phyloP scores from a whole-genome alignment of 2,113 vertebrate genomes.

The Gopherus flavomarginatus region DNA sequence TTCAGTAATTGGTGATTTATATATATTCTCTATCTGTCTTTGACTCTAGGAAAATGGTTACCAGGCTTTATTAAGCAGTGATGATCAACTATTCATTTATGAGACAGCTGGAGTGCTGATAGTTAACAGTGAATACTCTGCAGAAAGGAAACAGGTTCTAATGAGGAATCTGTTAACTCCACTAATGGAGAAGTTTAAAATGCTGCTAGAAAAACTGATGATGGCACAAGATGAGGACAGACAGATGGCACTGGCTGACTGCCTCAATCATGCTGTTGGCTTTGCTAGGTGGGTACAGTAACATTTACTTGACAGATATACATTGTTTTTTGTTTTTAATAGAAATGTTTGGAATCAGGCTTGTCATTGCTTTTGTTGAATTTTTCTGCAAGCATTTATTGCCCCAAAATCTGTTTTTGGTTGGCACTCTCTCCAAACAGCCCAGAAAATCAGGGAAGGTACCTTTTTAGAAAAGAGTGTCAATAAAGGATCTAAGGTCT shows the following conservation, averaged over 20 bases:
- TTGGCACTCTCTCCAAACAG: not conserved
- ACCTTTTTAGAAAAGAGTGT: not conserved
- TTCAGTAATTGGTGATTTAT: not conserved
- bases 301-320: not conserved
- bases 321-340: not conserved
- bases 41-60: slow-evolving; percentile 92
- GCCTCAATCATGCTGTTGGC: slow-evolving; percentile 95
- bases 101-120: slow-evolving; percentile 96
- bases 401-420: not conserved
- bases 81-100: slow-evolving; percentile 98
- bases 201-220: slow-evolving; percentile 90
- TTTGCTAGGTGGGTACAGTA: slow-evolving; percentile 90
- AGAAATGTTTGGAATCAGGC: not conserved
- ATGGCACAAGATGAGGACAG: slow-evolving; percentile 90
- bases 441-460: not conserved
- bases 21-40: not conserved
- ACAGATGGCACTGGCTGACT: slow-evolving; percentile 90
- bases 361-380: not conserved
- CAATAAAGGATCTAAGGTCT: not conserved
- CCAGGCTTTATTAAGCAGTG: slow-evolving; percentile 90
- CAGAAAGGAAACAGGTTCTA: slow-evolving; percentile 91
- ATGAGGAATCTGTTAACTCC: slow-evolving; percentile 95
- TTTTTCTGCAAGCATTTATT: not conserved
- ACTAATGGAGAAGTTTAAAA: slow-evolving; percentile 93
- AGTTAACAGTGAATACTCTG: slow-evolving; percentile 92